These are phyloP conservation scores for Actinemys pallida DNA, from an alignment of 2,113 vertebrate genomes.

Conservation along the genomic window DNA sequence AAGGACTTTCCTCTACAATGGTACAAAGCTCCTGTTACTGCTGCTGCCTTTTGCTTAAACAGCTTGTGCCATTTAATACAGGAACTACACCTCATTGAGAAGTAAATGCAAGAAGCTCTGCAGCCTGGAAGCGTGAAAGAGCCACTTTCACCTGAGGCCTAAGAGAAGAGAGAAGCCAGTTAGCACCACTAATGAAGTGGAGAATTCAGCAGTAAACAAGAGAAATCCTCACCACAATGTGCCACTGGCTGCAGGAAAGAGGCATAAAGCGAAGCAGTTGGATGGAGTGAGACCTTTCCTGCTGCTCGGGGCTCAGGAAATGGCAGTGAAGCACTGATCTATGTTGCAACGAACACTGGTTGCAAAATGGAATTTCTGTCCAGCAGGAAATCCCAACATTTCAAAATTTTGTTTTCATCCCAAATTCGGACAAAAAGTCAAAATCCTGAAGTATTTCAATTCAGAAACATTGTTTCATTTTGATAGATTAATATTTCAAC, in stretches of 20 bases:
- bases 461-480: not conserved
- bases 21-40: rapidly evolving
- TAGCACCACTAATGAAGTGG: slow-evolving; percentile 12
- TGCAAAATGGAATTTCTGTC: not conserved
- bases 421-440: not conserved
- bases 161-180: slow-evolving; percentile 16
- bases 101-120: slow-evolving; percentile 36
- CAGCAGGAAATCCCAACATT: not conserved
- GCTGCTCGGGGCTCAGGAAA: not conserved
- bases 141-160: slow-evolving; percentile 36
- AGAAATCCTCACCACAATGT: not conserved
- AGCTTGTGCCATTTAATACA: slow-evolving; percentile 8
- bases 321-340: not conserved
- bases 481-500: not conserved
- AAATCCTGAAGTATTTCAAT: not conserved
- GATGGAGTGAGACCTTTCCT: not conserved
- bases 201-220: slow-evolving; percentile 46
- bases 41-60: not conserved
- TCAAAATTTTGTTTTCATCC: not conserved
- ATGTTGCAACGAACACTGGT: not conserved
- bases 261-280: not conserved
- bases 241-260: not conserved
- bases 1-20: not conserved
- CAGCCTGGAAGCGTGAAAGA: slow-evolving; percentile 38
- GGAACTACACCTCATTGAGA: slow-evolving; percentile 57